phyloP scores from a whole-genome alignment of 2,888 invertebrate species.

The Scaeva pyrastri region DNA sequence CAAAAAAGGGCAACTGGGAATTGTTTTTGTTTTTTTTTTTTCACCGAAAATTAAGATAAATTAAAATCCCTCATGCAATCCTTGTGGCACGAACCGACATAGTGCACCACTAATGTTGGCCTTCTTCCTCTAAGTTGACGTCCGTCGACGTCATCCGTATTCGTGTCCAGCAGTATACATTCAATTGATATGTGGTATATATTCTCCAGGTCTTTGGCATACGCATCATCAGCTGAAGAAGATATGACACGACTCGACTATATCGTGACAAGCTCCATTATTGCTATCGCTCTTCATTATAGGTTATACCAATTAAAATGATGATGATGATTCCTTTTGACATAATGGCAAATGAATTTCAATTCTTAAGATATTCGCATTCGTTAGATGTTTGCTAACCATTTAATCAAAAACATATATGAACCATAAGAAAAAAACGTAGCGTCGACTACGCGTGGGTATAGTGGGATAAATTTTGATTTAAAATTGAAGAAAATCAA shows the following conservation, averaged over 20 bases:
- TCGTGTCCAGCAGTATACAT: not conserved
- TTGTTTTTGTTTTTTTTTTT: not conserved
- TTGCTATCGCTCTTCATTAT: conserved; percentile 67
- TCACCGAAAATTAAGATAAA: conserved; percentile 18
- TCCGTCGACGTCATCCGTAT: not conserved
- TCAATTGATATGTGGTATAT: conserved; percentile 36
- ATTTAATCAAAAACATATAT: conserved; percentile 24
- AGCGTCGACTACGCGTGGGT: not conserved
- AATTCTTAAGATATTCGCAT: conserved; percentile 49
- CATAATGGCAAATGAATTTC: conserved; percentile 74
- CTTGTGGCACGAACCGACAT: conserved; percentile 41
- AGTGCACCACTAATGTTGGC: conserved; percentile 17
- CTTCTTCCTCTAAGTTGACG: not conserved
- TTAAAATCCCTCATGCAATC: conserved; percentile 31
- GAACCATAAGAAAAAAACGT: too few species aligned
- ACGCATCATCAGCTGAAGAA: not conserved
- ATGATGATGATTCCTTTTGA: conserved; percentile 60
- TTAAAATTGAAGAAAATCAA: not conserved
- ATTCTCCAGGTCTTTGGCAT: conserved; percentile 18
- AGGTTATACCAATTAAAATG: not conserved
- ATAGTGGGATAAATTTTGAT: not conserved
- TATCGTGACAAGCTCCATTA: conserved; percentile 68
- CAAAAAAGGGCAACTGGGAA: not conserved
- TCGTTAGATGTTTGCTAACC: conserved; percentile 48
- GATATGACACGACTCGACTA: conserved; percentile 64